Percentiles rank a stretch among this genome's conserved stretches.
Evolutionary conservation across 2,797 vertebrate genomes (phyloP).

Genomic region (Knipowitschia caucasica): DNA sequence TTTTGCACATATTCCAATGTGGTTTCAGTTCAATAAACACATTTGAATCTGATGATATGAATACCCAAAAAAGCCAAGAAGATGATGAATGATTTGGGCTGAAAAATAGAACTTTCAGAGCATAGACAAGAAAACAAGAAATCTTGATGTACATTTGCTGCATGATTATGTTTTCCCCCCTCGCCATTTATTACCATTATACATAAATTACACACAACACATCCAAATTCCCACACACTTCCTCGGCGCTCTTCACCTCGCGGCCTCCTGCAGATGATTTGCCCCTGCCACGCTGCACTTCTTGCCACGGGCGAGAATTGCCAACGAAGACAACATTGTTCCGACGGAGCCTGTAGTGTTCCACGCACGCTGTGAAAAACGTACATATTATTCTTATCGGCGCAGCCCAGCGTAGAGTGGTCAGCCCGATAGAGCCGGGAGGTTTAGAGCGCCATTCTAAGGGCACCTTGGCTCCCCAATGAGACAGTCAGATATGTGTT

Average conservation of each 20-base stretch:
- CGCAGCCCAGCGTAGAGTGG: not conserved
- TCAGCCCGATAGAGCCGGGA: not conserved
- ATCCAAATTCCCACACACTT: not conserved
- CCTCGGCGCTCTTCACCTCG: not conserved
- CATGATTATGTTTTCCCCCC: no score
- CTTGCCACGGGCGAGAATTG: constrained; percentile 24
- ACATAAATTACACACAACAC: not conserved
- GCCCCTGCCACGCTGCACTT: not conserved
- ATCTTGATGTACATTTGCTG: no score
- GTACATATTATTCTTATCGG: constrained; percentile 7
- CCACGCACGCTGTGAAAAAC: constrained; percentile 10
- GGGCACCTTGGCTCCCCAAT: constrained; percentile 4
- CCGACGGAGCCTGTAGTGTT: constrained; percentile 23
- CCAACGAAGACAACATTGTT: constrained; percentile 27
- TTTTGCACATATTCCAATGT: no score
- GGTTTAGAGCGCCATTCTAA: not conserved
- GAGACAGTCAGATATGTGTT: constrained; percentile 6
- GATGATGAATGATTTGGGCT: no score
- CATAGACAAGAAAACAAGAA: no score
- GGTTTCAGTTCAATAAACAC: no score
- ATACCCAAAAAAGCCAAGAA: no score
- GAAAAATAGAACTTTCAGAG: no score
- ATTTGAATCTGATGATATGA: no score
- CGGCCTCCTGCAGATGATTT: not conserved
- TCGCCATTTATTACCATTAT: not conserved